Base-by-base conservation (phyloP, 2,113 vertebrate genomes). In the Catagonus wagneri region DNA sequence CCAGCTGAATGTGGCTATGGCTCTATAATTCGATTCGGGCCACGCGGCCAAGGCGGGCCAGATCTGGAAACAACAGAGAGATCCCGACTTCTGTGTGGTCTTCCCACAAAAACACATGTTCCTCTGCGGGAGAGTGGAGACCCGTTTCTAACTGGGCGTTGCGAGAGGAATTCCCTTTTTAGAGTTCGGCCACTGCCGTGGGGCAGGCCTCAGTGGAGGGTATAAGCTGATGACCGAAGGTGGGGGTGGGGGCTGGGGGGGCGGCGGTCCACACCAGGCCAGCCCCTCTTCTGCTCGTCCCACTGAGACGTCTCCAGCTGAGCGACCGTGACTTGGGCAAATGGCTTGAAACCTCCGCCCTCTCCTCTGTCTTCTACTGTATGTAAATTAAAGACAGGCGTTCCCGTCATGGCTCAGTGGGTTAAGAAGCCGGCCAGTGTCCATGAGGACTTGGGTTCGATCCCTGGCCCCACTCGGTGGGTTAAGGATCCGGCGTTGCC, bases 51-150 rank as follows among this genome's bases (percentile, higher is more conserved):
- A 0, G 13, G 58, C n/a, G 69, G 95, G 83, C 97, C 72, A 74
- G 93, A 89, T 94, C 94, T 87, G 95, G 79, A 96, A 97, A 96
- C 76, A 81, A 32, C 61, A 7, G 29, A n/a, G 44, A 34, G 29
- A 83, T 75, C 69, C 86, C 1, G 3, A 52, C 52, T 60, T 17
- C 87, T 96, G 96, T 93, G 89, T 81, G 93, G 89, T 97, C 95
- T 86, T 95, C 86, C 81, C 93, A 89, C 91, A 97, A 91, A 93
- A 97, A 86, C 89, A 96, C 89, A 66, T 95, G 96, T 78, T 96
- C 83, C 13, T 94, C 93, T 85, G 56, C 89, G 93, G 94, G 80
- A 89, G 78, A 93, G 69, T 74, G 6, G 19, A 92, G 87, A 80
- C 90, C 83, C 44, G 2, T 86, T 92, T 90, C 66, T 61, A 79